A percentile compares a stretch with the other conserved stretches of the same genome.
These are phyloP conservation scores for Achlya flavicornis DNA, from an alignment of 2,888 invertebrate genomes.

Conservation along the genomic window DNA sequence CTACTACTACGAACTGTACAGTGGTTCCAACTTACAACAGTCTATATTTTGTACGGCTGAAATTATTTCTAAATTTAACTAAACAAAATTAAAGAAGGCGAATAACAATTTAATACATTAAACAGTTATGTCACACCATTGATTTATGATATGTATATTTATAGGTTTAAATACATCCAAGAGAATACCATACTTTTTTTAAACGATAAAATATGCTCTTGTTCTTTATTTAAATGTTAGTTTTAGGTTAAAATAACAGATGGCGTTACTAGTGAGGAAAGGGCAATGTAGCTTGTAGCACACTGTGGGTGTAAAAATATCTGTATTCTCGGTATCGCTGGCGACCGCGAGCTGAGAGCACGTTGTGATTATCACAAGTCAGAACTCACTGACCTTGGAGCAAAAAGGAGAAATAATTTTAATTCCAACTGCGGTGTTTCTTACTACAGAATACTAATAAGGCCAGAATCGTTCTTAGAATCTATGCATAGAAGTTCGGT, in stretches of 20 bases:
- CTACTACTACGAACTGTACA: too few relatives aligned
- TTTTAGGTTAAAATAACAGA: conserved; percentile 45
- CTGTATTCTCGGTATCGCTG: conserved; percentile 62
- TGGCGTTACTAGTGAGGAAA: conserved; percentile 52
- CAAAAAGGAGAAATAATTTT: conserved; percentile 77
- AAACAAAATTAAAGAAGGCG: too few relatives aligned
- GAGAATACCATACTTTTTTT: background rate
- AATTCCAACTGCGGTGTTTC: conserved; percentile 67
- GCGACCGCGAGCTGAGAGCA: conserved; percentile 35
- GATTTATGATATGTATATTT: background rate
- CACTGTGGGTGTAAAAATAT: conserved; percentile 58
- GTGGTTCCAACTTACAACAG: too few relatives aligned
- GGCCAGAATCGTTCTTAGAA: conserved; percentile 55
- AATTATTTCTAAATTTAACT: too few relatives aligned
- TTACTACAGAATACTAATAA: conserved; percentile 66
- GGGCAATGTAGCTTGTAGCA: conserved; percentile 23
- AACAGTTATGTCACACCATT: background rate
- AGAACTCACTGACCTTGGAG: conserved; percentile 78
- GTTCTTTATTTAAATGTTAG: conserved; percentile 18
- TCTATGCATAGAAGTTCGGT: conserved; percentile 15
- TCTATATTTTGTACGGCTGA: too few relatives aligned
- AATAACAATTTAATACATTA: too few relatives aligned
- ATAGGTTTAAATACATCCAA: background rate
- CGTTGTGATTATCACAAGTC: conserved; percentile 66
- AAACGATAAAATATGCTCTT: too few relatives aligned